Conservation (phyloP, 2,888 invertebrate species). For the Pasiphila rectangulata region DNA sequence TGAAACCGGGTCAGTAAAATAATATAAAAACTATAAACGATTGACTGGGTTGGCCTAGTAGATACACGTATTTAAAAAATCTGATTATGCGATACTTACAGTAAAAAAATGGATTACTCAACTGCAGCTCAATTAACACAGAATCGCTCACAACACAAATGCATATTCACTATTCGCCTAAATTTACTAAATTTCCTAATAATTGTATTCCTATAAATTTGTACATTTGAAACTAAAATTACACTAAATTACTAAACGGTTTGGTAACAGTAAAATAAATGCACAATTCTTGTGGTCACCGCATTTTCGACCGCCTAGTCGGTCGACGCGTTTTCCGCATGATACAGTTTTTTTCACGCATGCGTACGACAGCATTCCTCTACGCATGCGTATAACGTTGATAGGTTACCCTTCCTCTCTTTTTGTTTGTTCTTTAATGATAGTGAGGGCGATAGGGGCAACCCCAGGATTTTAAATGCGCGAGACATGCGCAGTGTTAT, state of each 20-base stretch:
- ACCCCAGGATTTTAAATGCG: conserved; percentile 32
- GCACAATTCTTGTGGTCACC: conserved; percentile 40
- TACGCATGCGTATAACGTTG: conserved; percentile 64
- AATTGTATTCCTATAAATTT: conserved; percentile 13
- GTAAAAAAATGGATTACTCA: background rate
- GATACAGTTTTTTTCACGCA: conserved; percentile 46
- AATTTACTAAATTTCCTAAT: conserved; percentile 8
- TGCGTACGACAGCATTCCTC: conserved; percentile 34
- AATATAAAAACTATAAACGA: too few relatives aligned
- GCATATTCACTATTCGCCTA: conserved; percentile 15
- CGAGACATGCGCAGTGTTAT: conserved; percentile 74
- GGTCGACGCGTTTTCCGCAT: conserved; percentile 34
- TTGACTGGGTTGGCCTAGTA: too few relatives aligned
- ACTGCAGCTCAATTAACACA: conserved; percentile 9
- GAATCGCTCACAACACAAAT: conserved; percentile 19
- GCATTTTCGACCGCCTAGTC: conserved; percentile 38
- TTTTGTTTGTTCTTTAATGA: conserved; percentile 37
- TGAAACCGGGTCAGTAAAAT: too few relatives aligned
- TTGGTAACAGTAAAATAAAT: conserved; percentile 33
- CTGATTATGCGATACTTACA: background rate
- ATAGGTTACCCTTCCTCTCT: conserved; percentile 61
- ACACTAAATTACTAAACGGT: conserved; percentile 20
- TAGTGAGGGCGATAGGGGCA: conserved; percentile 41
- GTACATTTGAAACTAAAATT: conserved; percentile 18
- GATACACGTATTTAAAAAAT: too few relatives aligned